Base-by-base conservation (phyloP, 2,797 vertebrate genomes). In the Oceanodroma leucorhoa region DNA sequence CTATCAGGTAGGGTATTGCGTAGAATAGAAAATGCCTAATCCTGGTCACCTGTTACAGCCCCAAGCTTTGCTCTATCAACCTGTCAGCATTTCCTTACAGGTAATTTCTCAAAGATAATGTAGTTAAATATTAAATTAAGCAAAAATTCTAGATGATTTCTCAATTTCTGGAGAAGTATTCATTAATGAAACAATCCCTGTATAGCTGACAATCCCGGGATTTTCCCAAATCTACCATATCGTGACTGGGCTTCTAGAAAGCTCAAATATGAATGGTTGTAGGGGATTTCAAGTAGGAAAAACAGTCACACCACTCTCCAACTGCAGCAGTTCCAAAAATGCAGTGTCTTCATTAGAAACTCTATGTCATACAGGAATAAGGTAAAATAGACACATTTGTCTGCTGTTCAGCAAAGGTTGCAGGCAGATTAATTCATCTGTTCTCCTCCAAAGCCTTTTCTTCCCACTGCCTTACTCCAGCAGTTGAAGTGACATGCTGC, bases 351-450 rank as follows among this genome's bases (percentile, higher is more conserved):
- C 77, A 79, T 67, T 83, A 82, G 80, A 90, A 95, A 87, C 19
- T 26, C 17, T 76, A 3, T 75, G 46, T 50, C 62, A 90, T 53
- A 64, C 48, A 90, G 30, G 38, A 5, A 54, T 72, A 76, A 87
- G 38, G 62, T 83, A 84, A 96, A 81, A 89, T 40, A 90, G 65
- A 84, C 46, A 65, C 55, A 65, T 79, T 92, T 93, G 40, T 84
- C 84, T 87, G 38, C 50, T 87, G 32, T 73, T 93, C 53, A 72
- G 70, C 66, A 90, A 75, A 90, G 50, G 29, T 54, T 93, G 32
- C 32, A 82, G 38, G 38, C 32, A 90, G 81, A 65, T 87, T 94
- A 96, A 89, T 84, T 84, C 62, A 50, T 69, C 73, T 78, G 50
- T 20, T 95, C 21, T 61, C 32, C 27, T 85, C 46, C 50, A 83